Conservation (phyloP, 2,797 vertebrate species). For the Mionectes olivaceus region DNA sequence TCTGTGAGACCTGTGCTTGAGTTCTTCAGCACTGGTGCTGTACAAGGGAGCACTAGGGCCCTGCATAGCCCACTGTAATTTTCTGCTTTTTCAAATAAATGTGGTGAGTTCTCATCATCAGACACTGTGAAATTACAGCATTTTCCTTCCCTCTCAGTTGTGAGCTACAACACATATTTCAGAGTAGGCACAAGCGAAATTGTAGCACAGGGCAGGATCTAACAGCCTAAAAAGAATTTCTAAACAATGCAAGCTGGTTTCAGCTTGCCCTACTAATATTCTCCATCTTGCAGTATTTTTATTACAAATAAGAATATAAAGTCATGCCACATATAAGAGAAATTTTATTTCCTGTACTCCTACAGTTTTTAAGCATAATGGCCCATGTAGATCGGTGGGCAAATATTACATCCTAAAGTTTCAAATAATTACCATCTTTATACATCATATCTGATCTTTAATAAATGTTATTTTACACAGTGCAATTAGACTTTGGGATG, state of each 20-base stretch:
- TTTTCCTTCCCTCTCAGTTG: neutral
- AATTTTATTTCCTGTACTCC: slow-evolving; percentile 21
- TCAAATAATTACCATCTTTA: slow-evolving; percentile 51
- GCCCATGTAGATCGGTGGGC: neutral
- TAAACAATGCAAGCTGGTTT: neutral
- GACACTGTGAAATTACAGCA: neutral
- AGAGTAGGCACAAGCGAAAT: neutral
- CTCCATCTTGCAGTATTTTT: neutral
- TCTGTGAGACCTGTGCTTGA: rapidly evolving
- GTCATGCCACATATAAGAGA: neutral
- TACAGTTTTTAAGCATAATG: slow-evolving; percentile 9
- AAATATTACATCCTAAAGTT: slow-evolving; percentile 58
- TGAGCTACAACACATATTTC: neutral
- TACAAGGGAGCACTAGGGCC: neutral
- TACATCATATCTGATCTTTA: slow-evolving; percentile 14
- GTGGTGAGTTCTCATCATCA: neutral
- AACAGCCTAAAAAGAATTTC: neutral
- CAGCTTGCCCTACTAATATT: neutral
- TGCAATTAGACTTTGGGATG: slow-evolving; percentile 39
- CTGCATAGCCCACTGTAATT: neutral
- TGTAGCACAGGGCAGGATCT: neutral
- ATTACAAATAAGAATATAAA: slow-evolving; percentile 1
- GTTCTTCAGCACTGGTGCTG: neutral
- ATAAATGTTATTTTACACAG: slow-evolving; percentile 49
- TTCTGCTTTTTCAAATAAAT: neutral